Evolutionary conservation across 2,113 vertebrate genomes (phyloP).

Genomic region (Cavia aperea): DNA sequence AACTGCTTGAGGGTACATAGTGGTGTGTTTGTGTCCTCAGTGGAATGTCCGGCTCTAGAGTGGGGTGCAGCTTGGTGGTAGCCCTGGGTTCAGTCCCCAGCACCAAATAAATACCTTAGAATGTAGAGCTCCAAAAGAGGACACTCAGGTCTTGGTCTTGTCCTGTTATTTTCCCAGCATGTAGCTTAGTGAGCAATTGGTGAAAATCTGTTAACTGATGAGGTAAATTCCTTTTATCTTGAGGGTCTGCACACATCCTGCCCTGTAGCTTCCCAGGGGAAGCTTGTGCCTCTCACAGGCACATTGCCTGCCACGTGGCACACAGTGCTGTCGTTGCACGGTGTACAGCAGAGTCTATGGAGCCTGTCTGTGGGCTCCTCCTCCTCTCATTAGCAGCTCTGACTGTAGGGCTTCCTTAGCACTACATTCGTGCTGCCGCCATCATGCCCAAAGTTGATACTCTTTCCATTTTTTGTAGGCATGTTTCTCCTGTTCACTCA

Average conservation of each 20-base stretch:
- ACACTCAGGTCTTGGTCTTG: background rate
- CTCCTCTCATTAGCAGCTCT: background rate
- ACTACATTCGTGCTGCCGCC: background rate
- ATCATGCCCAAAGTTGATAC: background rate
- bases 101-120: background rate
- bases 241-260: background rate
- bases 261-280: background rate
- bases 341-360: background rate
- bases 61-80: background rate
- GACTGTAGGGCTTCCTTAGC: background rate
- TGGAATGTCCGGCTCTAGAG: background rate
- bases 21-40: background rate
- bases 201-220: background rate
- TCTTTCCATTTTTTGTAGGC: background rate
- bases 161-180: background rate
- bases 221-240: background rate
- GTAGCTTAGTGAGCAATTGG: background rate
- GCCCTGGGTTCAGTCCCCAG: background rate
- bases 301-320: background rate
- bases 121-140: background rate
- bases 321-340: background rate
- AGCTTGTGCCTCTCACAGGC: background rate
- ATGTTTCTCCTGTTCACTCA: background rate
- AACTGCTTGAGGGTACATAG: no score
- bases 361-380: background rate